These are phyloP conservation scores for Scomber scombrus DNA, from an alignment of 2,113 vertebrate genomes.

Conservation along the genomic window DNA sequence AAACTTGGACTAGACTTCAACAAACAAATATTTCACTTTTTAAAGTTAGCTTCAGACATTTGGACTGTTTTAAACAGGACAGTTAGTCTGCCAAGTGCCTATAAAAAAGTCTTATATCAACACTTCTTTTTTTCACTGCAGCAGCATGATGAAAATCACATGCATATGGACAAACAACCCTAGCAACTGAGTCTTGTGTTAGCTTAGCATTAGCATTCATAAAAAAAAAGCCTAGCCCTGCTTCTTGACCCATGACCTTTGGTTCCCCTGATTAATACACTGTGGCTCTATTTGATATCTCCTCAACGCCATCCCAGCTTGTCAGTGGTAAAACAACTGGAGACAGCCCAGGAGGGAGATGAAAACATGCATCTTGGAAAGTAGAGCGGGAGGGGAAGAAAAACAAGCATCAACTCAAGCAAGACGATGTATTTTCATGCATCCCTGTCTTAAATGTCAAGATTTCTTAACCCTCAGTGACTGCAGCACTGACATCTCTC, in stretches of 20 bases:
- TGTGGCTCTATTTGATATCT: conserved; percentile 80
- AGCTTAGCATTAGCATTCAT: conserved; percentile 72
- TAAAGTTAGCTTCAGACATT: conserved; percentile 43
- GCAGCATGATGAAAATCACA: not conserved
- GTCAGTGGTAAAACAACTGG: conserved; percentile 82
- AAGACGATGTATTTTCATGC: conserved; percentile 87
- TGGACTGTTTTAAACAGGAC: conserved; percentile 40
- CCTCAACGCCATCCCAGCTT: conserved; percentile 78
- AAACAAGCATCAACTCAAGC: conserved; percentile 85
- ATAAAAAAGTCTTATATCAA: conserved; percentile 35
- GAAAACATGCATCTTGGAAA: conserved; percentile 79
- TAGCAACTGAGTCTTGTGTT: conserved; percentile 32
- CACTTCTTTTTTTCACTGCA: conserved; percentile 3
- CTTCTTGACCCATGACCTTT: conserved; percentile 73
- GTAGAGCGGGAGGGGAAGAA: conserved; percentile 65
- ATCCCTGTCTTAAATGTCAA: conserved; percentile 88
- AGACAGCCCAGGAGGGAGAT: conserved; percentile 81
- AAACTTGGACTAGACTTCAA: conserved; percentile 56
- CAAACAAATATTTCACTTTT: conserved; percentile 40
- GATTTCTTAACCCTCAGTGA: conserved; percentile 83
- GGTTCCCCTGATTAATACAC: conserved; percentile 79
- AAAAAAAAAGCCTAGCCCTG: conserved; percentile 53
- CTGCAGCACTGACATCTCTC: conserved; percentile 84
- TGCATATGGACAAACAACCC: conserved; percentile 17
- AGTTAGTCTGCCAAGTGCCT: conserved; percentile 45